A percentile compares a stretch with the other conserved stretches of the same genome.
phyloP scores from a whole-genome alignment of 2,797 vertebrate species.

The Furcifer pardalis region DNA sequence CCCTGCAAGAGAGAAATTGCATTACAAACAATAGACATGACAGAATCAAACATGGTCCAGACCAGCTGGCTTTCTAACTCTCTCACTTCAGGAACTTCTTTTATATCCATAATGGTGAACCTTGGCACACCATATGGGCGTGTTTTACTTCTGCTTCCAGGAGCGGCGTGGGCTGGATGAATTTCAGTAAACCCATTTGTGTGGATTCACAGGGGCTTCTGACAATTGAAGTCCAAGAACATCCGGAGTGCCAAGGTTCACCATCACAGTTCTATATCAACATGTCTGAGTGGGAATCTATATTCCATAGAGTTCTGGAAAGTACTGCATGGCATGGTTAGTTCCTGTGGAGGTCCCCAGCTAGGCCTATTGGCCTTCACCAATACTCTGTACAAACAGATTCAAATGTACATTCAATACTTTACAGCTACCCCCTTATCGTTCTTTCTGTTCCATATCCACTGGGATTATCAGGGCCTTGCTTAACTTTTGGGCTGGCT shows the following conservation, averaged over 20 bases:
- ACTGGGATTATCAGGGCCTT: neutral
- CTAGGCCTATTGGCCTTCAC: neutral
- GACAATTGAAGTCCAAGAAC: too few relatives aligned
- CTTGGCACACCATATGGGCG: too few relatives aligned
- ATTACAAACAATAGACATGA: neutral
- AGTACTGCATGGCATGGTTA: neutral
- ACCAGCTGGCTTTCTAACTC: neutral
- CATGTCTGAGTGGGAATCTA: neutral
- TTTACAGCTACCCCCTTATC: neutral
- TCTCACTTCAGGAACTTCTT: neutral
- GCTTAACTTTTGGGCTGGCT: neutral
- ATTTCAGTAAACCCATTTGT: too few relatives aligned
- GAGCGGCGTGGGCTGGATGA: too few relatives aligned
- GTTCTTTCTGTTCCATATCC: neutral
- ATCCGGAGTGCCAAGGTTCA: too few relatives aligned
- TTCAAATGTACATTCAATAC: neutral
- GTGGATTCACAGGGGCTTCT: too few relatives aligned
- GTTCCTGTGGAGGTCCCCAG: constrained; percentile 3
- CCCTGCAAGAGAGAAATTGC: constrained; percentile 72
- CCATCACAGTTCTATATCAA: neutral
- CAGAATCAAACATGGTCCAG: neutral
- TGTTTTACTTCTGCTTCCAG: too few relatives aligned
- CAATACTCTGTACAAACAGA: neutral
- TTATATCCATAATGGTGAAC: too few relatives aligned
- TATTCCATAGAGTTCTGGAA: neutral